Evolutionary conservation across 2,797 vertebrate genomes (phyloP), one percentile per base, ranked within the genome.

Genomic region (Lepilemur ruficaudatus): DNA sequence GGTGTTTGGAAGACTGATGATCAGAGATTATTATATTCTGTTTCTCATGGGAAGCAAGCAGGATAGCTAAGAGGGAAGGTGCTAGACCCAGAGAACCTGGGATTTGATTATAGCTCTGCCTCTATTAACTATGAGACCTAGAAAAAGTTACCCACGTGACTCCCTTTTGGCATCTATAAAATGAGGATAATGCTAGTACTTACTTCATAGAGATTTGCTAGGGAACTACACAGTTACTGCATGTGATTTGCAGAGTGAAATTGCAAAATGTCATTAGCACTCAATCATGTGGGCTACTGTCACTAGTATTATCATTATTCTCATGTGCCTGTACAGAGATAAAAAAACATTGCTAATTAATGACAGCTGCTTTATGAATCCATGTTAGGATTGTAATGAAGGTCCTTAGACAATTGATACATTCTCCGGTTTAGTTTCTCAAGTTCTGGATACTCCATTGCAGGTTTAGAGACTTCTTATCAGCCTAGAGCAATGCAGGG

Each of bases 221-320:
- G 65, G 57, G 67, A 52, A 59, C 59, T 23, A 10, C 52, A 70
- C 10, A 10, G 6, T 43, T 75, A 67, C 14, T 50, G 15, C 20
- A 9, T 22, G 38, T n/a, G 75, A 57, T 32, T 28, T 14, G 7
- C 30, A 38, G 9, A 13, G 17, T 61, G 4, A 30, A n/a, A 28
- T 28, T 25, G n/a, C 35, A 46, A 13, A 3, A 9, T 7, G 7
- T 14, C 20, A 13, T 57, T 9, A 48, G 57, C 48, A 12, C 14
- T 20, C 32, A 48, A 28, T 17, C 46, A 15, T 6, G 57, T 28
- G 15, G 38, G 48, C n/a, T 15, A 57, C 57, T 38, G 15, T 15
- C 35, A 35, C 6, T 63, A 9, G 41, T 32, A 15, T 10, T 10
- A 20, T 1, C 13, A 10, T 7, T 14, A 2, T 5, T 1, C 7